These are phyloP conservation scores for Cygnus buccinator DNA, from an alignment of 2,113 vertebrate species.

Conservation along the genomic window DNA sequence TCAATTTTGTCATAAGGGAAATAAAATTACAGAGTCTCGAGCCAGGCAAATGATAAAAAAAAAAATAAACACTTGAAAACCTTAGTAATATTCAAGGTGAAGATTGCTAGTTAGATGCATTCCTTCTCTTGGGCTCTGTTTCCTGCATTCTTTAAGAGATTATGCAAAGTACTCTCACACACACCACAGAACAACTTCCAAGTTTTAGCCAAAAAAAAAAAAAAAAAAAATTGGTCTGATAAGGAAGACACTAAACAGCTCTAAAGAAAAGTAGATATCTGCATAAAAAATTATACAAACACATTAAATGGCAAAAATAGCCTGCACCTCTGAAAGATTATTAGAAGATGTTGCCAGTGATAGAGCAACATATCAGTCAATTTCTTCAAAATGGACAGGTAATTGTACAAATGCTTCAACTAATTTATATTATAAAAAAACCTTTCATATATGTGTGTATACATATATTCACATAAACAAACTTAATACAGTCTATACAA, in stretches of 20 bases:
- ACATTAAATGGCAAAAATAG: neutral
- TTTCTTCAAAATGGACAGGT: neutral
- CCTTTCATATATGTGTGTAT: neutral
- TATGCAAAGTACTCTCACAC: neutral
- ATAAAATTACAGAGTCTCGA: neutral
- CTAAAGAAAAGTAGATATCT: neutral
- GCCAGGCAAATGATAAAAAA: neutral
- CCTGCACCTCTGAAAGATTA: neutral
- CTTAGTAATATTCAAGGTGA: neutral
- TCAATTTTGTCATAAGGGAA: neutral
- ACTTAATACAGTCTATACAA: neutral
- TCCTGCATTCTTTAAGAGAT: neutral
- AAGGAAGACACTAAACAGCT: neutral
- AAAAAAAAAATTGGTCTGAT: neutral
- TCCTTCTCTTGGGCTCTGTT: neutral
- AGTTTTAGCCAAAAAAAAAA: neutral
- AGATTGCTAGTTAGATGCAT: neutral
- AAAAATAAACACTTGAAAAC: neutral
- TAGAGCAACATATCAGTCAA: neutral
- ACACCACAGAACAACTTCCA: neutral
- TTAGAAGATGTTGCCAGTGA: neutral
- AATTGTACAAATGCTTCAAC: neutral
- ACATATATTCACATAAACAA: too few species aligned
- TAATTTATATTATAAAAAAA: neutral
- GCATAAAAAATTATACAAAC: neutral